These are phyloP conservation scores for Epinotia bilunana DNA, from an alignment of 2,888 invertebrate genomes.

Conservation along the genomic window DNA sequence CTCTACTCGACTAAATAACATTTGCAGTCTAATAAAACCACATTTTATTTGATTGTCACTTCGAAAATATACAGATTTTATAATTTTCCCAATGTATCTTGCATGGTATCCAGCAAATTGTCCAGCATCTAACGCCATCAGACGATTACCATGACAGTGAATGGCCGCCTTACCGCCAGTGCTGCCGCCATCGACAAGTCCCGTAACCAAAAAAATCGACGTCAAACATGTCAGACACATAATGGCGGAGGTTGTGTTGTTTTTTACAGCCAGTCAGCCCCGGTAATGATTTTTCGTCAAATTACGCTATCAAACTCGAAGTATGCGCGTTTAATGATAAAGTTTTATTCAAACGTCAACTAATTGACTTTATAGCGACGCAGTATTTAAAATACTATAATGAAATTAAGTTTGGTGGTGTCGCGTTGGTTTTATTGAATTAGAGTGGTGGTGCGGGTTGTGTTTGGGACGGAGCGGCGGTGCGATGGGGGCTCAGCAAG, in stretches of 20 bases:
- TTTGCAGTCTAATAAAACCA: no score
- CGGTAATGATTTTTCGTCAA: conserved; percentile 60
- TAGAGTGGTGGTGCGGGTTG: conserved; percentile 59
- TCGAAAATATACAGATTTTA: no score
- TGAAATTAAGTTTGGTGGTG: conserved; percentile 62
- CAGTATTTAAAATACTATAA: conserved; percentile 40
- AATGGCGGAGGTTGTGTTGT: conserved; percentile 79
- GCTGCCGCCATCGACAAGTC: conserved; percentile 55
- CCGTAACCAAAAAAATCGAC: conserved; percentile 70
- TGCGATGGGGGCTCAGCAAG: conserved; percentile 96
- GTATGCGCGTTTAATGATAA: conserved; percentile 49
- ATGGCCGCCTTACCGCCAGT: conserved; percentile 44
- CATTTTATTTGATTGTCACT: no score
- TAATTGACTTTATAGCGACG: conserved; percentile 38
- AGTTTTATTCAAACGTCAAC: conserved; percentile 29
- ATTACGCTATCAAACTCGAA: conserved; percentile 48
- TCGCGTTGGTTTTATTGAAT: conserved; percentile 68
- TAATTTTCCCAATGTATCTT: background rate
- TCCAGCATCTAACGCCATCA: background rate
- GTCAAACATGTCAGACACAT: conserved; percentile 72
- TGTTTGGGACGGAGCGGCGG: conserved; percentile 48
- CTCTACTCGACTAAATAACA: no score
- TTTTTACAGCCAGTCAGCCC: conserved; percentile 61
- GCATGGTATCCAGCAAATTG: background rate
- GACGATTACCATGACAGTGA: background rate